A percentile compares a stretch with the other conserved stretches of the same genome.
phyloP scores from a whole-genome alignment of 2,797 vertebrate genomes.

The Coilia nasus region DNA sequence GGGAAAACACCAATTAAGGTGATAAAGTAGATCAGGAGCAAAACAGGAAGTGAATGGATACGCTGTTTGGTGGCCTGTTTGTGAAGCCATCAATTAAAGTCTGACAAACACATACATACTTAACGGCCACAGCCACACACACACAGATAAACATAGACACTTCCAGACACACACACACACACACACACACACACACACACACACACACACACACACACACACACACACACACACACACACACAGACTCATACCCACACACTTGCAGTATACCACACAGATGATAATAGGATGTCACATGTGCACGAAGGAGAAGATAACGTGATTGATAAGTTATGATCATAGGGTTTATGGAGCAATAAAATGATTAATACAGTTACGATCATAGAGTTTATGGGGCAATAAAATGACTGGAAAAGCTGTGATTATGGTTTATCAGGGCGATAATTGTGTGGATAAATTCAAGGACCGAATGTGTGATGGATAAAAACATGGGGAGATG shows the following conservation, averaged over 20 bases:
- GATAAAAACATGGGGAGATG: too few species aligned
- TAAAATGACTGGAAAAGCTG: too few species aligned
- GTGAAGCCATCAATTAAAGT: background rate
- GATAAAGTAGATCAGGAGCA: background rate
- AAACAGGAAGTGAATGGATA: conserved; percentile 6
- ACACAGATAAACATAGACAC: background rate
- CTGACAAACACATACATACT: background rate
- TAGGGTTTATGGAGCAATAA: background rate
- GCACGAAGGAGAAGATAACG: background rate
- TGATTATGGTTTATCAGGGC: too few species aligned
- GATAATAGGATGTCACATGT: background rate
- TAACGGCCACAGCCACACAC: background rate
- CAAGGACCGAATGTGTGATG: too few species aligned
- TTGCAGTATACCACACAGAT: background rate
- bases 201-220: background rate
- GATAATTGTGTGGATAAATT: too few species aligned
- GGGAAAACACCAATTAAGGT: conserved; percentile 12
- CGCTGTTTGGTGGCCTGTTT: background rate
- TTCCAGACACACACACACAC: background rate
- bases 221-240: background rate
- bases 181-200: conserved; percentile 2
- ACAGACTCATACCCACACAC: background rate
- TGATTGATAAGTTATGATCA: background rate
- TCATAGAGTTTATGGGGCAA: too few species aligned
- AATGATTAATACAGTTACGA: too few species aligned